Percentiles rank a stretch among this genome's conserved stretches.
These are phyloP conservation scores for Aphelenchoides fujianensis DNA, from an alignment of 1,140 invertebrate species.

Conservation along the genomic window DNA sequence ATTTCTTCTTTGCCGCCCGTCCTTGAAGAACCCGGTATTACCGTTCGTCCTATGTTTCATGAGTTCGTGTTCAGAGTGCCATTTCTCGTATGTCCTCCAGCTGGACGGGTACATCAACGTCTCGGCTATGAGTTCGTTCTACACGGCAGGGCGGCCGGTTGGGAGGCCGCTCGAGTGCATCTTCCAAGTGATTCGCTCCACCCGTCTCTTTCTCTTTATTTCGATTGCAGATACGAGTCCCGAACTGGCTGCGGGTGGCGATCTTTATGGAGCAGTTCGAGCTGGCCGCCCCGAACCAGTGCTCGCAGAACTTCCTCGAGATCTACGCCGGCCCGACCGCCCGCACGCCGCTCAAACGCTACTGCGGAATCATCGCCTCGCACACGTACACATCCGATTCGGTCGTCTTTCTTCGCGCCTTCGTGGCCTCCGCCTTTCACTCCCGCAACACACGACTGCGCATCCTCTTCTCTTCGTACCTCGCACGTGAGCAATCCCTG, in stretches of 20 bases:
- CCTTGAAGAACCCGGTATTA: slow-evolving; percentile 17
- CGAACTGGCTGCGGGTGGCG: slow-evolving; percentile 39
- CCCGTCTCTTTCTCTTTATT: no score
- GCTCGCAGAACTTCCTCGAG: slow-evolving; percentile 40
- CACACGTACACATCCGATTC: slow-evolving; percentile 37
- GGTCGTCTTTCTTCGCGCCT: slow-evolving; percentile 31
- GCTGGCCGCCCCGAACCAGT: slow-evolving; percentile 43
- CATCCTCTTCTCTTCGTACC: slow-evolving; percentile 36
- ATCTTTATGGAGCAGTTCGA: slow-evolving; percentile 45
- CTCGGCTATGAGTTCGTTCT: slow-evolving; percentile 21
- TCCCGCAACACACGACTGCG: slow-evolving; percentile 24
- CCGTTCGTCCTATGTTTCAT: background rate
- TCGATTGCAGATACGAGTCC: slow-evolving; percentile 29
- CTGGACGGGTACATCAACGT: slow-evolving; percentile 39
- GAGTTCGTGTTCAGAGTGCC: slow-evolving; percentile 28
- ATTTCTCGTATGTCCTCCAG: slow-evolving; percentile 24
- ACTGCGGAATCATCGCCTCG: slow-evolving; percentile 36
- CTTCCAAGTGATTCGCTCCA: no score
- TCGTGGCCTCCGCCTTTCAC: slow-evolving; percentile 22
- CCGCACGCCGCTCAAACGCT: slow-evolving; percentile 31
- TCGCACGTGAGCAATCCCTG: slow-evolving; percentile 20
- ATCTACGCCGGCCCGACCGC: slow-evolving; percentile 34
- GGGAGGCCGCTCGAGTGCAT: slow-evolving; percentile 37
- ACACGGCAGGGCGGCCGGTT: background rate
- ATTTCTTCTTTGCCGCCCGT: background rate